Evolutionary conservation across 2,888 invertebrate species (phyloP).

Genomic region (Dilophus febrilis): DNA sequence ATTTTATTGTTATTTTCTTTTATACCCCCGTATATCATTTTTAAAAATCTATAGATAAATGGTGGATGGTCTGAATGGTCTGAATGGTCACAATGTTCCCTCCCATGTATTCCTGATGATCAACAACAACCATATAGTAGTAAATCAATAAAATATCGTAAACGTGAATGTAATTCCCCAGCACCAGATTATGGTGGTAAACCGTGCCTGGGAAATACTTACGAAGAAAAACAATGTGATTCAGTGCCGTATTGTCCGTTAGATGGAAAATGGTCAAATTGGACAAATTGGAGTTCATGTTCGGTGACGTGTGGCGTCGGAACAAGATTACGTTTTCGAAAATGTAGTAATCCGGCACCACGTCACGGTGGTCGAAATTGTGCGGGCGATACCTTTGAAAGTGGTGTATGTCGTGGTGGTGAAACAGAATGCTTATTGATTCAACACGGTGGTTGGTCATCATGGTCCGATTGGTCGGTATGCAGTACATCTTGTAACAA

Average conservation of each 20-base stretch:
- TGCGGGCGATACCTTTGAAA: conserved; percentile 25
- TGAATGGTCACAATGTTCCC: conserved; percentile 29
- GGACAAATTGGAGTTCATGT: conserved; percentile 13
- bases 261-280: conserved; percentile 25
- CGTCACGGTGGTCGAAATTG: conserved; percentile 27
- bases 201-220: conserved; percentile 24
- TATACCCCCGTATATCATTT: no score
- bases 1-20: no score
- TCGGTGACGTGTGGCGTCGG: conserved; percentile 26
- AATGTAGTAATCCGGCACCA: conserved; percentile 27
- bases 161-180: conserved; percentile 28
- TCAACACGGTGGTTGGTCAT: conserved; percentile 21
- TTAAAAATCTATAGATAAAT: conserved; percentile 16
- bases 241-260: conserved; percentile 26
- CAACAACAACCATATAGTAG: conserved; percentile 2
- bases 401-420: conserved; percentile 21
- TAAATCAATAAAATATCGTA: conserved; percentile 24
- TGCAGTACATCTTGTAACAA: conserved; percentile 26
- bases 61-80: conserved; percentile 30
- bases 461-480: conserved; percentile 23
- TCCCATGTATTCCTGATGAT: conserved; percentile 22
- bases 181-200: conserved; percentile 26
- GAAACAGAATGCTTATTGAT: conserved; percentile 10
- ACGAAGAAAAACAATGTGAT: conserved; percentile 27
- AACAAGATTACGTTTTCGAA: conserved; percentile 21